A percentile compares a stretch with the other conserved stretches of the same genome.
phyloP scores from a whole-genome alignment of 2,888 invertebrate genomes.

The Rotaria macrura region DNA sequence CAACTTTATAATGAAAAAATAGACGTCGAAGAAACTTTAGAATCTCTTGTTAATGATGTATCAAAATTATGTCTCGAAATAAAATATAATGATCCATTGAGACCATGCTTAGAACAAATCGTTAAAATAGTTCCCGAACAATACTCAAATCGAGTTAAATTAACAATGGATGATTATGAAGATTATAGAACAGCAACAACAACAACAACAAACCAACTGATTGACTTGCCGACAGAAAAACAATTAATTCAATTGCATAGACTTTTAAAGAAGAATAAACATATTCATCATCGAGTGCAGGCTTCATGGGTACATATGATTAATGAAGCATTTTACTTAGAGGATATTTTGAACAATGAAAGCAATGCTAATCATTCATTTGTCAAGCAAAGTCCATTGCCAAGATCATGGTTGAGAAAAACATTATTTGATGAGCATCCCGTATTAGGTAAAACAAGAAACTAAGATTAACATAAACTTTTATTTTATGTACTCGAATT shows the following conservation, averaged over 20 bases:
- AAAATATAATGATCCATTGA: constrained; percentile 55
- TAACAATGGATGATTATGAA: constrained; percentile 43
- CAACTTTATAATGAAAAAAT: constrained; percentile 85
- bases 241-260: constrained; percentile 77
- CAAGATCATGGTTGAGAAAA: not conserved
- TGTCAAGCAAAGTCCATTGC: constrained; percentile 15
- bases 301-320: constrained; percentile 82
- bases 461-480: too few relatives aligned
- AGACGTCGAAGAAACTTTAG: constrained; percentile 89
- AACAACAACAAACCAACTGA: constrained; percentile 35
- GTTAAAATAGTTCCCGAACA: constrained; percentile 61
- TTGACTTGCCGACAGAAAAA: constrained; percentile 58
- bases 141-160: constrained; percentile 39
- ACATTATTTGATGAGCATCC: constrained; percentile 43
- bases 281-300: constrained; percentile 81
- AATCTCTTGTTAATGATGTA: constrained; percentile 82
- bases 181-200: constrained; percentile 37
- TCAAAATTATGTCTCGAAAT: constrained; percentile 70
- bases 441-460: constrained; percentile 41
- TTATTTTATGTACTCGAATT: too few relatives aligned
- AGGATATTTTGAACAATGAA: constrained; percentile 74
- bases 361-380: constrained; percentile 39
- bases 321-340: constrained; percentile 62
- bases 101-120: constrained; percentile 74
- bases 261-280: constrained; percentile 68